A percentile compares a stretch with the other conserved stretches of the same genome.
phyloP scores from a whole-genome alignment of 2,888 invertebrate species.

The Lacanobia oleracea region DNA sequence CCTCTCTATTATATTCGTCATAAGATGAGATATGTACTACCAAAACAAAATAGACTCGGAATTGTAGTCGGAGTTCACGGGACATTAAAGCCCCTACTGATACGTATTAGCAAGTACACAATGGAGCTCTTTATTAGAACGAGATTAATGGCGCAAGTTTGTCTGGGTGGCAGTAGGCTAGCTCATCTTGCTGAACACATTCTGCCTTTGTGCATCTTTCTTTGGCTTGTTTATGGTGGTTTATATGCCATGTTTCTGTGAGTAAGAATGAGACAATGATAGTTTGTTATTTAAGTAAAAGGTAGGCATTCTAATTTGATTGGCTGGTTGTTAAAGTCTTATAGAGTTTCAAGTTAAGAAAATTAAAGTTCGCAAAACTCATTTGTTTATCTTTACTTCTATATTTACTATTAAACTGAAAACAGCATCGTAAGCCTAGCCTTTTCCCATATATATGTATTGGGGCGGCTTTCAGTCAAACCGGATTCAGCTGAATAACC shows the following conservation, averaged over 20 bases:
- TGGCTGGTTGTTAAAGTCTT: too few species aligned
- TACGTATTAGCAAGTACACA: conserved; percentile 60
- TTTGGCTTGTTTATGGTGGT: conserved; percentile 16
- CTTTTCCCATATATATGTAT: too few species aligned
- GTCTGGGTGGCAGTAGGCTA: conserved; percentile 3
- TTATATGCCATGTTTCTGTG: neutral
- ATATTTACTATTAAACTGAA: too few species aligned
- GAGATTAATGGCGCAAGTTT: conserved; percentile 64
- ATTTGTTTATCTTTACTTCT: too few species aligned
- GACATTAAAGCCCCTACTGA: conserved; percentile 60
- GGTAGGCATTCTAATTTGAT: too few species aligned
- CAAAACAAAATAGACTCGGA: conserved; percentile 58
- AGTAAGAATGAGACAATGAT: neutral
- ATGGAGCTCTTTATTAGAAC: conserved; percentile 60
- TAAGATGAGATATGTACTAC: conserved; percentile 20
- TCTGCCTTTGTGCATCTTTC: conserved; percentile 27
- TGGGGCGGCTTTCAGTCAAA: too few species aligned
- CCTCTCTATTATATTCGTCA: neutral
- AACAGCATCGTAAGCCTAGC: too few species aligned
- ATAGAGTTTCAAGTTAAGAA: too few species aligned
- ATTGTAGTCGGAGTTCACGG: conserved; percentile 54
- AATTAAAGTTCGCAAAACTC: too few species aligned
- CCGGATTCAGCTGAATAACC: too few species aligned
- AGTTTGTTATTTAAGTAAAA: too few species aligned
- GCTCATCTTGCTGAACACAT: conserved; percentile 24